Base-by-base conservation (phyloP, 2,113 vertebrate species). In the Meleagris gallopavo region DNA sequence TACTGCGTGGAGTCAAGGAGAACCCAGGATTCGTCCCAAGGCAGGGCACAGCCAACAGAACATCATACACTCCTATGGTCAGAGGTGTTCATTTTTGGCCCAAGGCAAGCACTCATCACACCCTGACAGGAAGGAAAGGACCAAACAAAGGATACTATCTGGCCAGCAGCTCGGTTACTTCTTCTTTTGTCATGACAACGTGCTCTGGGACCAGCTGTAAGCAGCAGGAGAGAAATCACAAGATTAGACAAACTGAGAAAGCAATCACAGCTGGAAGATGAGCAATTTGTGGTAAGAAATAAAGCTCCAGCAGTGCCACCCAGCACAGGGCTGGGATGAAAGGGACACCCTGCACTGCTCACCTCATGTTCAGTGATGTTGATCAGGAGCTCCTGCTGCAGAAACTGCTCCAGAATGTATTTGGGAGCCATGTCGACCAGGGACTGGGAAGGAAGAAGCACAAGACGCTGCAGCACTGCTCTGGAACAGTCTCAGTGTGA, bases 291-390 rank as follows among this genome's bases (percentile, higher is more conserved):
- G 5, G 27, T 17, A 7, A 43, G 27, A 32, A 19, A 18, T 11
- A 5, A n/a, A 54, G 27, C 15, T 1, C 12, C 0, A 4, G 8
- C 4, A 1, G 46, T 1, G 3, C 5, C 10, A 2, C 46, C 60
- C 46, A n/a, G 0, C 1, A 18, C 54, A 18, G 29, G 29, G 52
- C 14, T 5, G 27, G 52, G 52, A 27, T 29, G 52, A 6, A 30
- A 19, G 54, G 9, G 30, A 13, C 2, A 20, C 54, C 61, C 3
- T 0, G 1, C 45, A 0, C 43, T 0, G 8, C 97, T 97, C 91
- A 99, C 99, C 99, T 99, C 99, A 0, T 99, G 99, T 41, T 99
- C 99, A 0, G 99, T 99, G 95, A 99, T 99, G 98, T 99, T 99
- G 93, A 99, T 99, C 17, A 99, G 98, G 19, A 99, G 98, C 96